Evolutionary conservation across 2,797 vertebrate species (phyloP).

Genomic region (Chiroxiphia lanceolata): DNA sequence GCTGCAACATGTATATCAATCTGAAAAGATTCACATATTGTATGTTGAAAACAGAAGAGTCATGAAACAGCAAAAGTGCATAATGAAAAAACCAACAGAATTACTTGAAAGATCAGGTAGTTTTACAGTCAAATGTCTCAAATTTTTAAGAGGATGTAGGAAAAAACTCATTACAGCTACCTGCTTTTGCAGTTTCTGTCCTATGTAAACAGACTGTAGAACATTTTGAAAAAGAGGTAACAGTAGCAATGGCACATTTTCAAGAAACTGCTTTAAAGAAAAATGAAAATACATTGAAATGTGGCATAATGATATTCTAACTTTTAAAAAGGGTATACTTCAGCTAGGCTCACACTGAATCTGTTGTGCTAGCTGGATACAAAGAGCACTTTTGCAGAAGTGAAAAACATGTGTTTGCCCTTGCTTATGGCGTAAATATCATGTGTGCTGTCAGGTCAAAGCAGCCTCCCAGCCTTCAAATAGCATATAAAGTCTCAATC

Average conservation of each 20-base stretch:
- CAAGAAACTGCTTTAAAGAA: not conserved
- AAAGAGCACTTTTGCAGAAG: not conserved
- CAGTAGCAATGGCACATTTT: not conserved
- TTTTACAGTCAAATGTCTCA: not conserved
- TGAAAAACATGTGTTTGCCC: not conserved
- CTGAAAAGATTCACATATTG: not conserved
- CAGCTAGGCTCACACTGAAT: not conserved
- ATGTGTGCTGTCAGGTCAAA: not conserved
- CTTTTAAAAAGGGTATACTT: not conserved
- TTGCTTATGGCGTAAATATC: not conserved
- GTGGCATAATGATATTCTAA: not conserved
- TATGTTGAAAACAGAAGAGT: not conserved
- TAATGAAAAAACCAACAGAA: not conserved
- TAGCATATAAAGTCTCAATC: not conserved
- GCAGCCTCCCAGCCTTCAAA: not conserved
- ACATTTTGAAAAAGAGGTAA: not conserved
- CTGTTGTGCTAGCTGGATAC: not conserved
- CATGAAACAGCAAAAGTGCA: not conserved
- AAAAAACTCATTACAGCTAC: not conserved
- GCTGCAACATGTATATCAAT: not conserved
- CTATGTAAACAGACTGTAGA: not conserved
- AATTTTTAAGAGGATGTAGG: not conserved
- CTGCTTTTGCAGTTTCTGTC: not conserved
- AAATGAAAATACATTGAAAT: not conserved
- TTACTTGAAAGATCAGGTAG: not conserved